Conservation (phyloP, 2,888 invertebrate species). For the Tribolium freemani region DNA sequence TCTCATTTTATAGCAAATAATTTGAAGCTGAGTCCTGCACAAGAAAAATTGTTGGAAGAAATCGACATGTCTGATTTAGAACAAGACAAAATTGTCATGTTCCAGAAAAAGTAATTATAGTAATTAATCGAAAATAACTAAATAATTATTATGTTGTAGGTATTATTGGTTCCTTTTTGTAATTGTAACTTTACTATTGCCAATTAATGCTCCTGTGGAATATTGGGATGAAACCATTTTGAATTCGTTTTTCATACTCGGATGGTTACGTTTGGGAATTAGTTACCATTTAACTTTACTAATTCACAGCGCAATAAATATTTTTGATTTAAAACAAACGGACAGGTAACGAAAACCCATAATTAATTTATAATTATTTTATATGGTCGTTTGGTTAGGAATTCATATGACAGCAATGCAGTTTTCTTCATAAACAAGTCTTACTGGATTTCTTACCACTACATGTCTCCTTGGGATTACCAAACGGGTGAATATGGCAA, state of each 20-base stretch:
- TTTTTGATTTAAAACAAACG: slow-evolving; percentile 81
- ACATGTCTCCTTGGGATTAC: slow-evolving; percentile 83
- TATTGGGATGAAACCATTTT: slow-evolving; percentile 82
- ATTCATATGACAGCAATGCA: slow-evolving; percentile 79
- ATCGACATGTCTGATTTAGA: slow-evolving; percentile 88
- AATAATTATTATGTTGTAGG: slow-evolving; percentile 68
- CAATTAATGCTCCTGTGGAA: slow-evolving; percentile 83
- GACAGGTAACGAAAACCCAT: slow-evolving; percentile 73
- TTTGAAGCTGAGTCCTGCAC: slow-evolving; percentile 76
- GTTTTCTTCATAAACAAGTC: slow-evolving; percentile 82
- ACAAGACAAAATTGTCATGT: slow-evolving; percentile 82
- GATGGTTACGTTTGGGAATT: slow-evolving; percentile 78
- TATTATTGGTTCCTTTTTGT: slow-evolving; percentile 79
- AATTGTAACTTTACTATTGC: slow-evolving; percentile 77
- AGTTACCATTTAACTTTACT: slow-evolving; percentile 79
- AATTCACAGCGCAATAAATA: slow-evolving; percentile 78
- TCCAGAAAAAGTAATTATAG: slow-evolving; percentile 80
- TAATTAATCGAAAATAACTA: slow-evolving; percentile 52
- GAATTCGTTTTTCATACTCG: slow-evolving; percentile 76
- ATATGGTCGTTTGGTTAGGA: slow-evolving; percentile 66
- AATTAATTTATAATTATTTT: too few species aligned
- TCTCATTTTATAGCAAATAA: slow-evolving; percentile 83
- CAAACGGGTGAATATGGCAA: slow-evolving; percentile 86
- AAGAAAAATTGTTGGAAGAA: slow-evolving; percentile 73
- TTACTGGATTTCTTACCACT: slow-evolving; percentile 88